Percentiles rank a stretch among this genome's conserved stretches.
These are phyloP conservation scores for Plodia interpunctella DNA, from an alignment of 1,140 invertebrate genomes.

Conservation along the genomic window DNA sequence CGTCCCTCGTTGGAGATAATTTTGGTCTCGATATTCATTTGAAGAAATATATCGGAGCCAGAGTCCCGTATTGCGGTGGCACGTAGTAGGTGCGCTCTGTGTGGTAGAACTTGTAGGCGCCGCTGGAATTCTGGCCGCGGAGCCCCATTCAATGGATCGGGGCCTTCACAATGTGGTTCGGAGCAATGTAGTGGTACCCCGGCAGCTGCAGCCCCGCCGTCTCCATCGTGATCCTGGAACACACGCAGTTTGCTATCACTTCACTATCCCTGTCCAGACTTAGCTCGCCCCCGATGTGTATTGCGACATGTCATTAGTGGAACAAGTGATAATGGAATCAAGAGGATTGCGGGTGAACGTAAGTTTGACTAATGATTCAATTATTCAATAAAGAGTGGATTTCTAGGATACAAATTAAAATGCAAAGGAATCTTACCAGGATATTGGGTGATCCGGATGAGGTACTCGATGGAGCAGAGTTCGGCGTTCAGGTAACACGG, in stretches of 20 bases:
- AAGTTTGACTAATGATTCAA: conserved; percentile 1
- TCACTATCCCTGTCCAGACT: neutral
- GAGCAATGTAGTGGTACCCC: conserved; percentile 93
- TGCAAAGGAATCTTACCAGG: conserved; percentile 71
- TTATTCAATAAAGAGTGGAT: conserved; percentile 36
- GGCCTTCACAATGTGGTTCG: conserved; percentile 94
- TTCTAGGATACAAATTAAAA: conserved; percentile 65
- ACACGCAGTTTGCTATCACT: conserved; percentile 43
- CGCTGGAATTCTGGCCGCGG: conserved; percentile 44
- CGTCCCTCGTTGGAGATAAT: conserved; percentile 28
- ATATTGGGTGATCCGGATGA: conserved; percentile 70
- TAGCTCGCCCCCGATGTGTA: neutral
- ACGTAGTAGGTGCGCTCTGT: conserved; percentile 35
- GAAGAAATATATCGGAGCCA: conserved; percentile 61
- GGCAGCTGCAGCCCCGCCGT: conserved; percentile 92
- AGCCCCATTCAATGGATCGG: conserved; percentile 88
- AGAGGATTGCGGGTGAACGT: conserved; percentile 10
- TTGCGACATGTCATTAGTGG: neutral
- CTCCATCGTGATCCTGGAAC: conserved; percentile 93
- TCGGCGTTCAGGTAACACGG: conserved; percentile 66
- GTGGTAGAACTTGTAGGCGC: conserved; percentile 38
- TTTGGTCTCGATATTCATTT: conserved; percentile 47
- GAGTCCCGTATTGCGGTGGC: conserved; percentile 46
- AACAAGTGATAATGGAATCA: conserved; percentile 3
- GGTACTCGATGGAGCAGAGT: conserved; percentile 62